Percentiles rank a stretch among this genome's conserved stretches.
Conservation (phyloP, 2,888 invertebrate species). For the Dilophus febrilis region DNA sequence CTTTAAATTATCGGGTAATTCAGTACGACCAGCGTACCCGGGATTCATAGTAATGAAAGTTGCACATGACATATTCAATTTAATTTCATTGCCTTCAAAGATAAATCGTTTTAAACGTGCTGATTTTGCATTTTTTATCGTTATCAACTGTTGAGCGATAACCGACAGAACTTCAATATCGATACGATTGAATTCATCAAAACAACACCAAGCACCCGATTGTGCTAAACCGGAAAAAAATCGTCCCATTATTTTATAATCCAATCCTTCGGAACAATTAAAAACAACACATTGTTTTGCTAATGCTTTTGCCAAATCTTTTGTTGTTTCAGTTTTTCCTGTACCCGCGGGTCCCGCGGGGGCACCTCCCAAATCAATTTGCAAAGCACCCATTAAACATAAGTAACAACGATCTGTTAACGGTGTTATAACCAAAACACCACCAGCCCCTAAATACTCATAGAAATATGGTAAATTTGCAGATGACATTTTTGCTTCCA, state of each 20-base stretch:
- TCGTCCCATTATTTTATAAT: constrained; percentile 53
- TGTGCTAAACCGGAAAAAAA: constrained; percentile 81
- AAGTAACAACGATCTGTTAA: constrained; percentile 44
- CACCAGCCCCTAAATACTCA: constrained; percentile 77
- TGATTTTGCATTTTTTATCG: constrained; percentile 71
- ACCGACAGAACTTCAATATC: constrained; percentile 82
- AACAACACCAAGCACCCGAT: constrained; percentile 84
- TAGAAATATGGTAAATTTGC: constrained; percentile 72
- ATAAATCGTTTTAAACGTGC: constrained; percentile 51
- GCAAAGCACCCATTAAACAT: constrained; percentile 78
- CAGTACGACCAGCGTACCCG: constrained; percentile 78
- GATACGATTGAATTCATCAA: constrained; percentile 82
- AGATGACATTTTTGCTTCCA: constrained; percentile 70
- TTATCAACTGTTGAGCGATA: constrained; percentile 77
- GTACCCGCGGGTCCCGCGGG: constrained; percentile 75
- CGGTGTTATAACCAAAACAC: constrained; percentile 44
- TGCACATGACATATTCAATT: constrained; percentile 60
- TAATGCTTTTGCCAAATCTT: constrained; percentile 72
- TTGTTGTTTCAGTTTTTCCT: constrained; percentile 83
- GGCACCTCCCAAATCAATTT: constrained; percentile 73
- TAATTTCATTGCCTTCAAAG: constrained; percentile 81
- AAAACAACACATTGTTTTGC: constrained; percentile 85
- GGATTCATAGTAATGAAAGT: constrained; percentile 89
- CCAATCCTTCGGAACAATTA: constrained; percentile 68
- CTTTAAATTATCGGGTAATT: constrained; percentile 76